Base-by-base conservation (phyloP, 2,113 vertebrate genomes). In the Nothoprocta pentlandii region DNA sequence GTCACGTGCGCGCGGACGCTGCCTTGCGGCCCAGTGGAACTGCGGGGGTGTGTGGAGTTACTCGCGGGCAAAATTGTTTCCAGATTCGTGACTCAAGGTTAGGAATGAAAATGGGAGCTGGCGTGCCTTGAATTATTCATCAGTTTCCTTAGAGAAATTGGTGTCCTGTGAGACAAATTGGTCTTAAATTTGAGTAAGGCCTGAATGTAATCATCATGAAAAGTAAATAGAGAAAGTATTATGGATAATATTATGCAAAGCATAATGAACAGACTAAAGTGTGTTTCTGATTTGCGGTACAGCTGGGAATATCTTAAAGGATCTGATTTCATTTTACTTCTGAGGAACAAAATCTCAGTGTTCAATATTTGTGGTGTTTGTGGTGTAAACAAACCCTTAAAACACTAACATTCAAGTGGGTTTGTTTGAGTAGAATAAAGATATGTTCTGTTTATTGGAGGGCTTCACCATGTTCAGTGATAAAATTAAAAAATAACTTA, bases 401-500 rank as follows among this genome's bases (percentile, higher is more conserved):
- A 96, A 96, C 67, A 83, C 92, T 89, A 85, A 85, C 82, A 83
- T 20, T 91, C 56, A 93, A 95, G 73, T 89, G 79, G 86, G 95
- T 67, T 96, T 95, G 77, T 95, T 90, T 96, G 92, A 97, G 83
- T 81, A 95, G 94, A 87, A 91, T 54, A 94, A 79, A 92, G 41
- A 73, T 89, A 85, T 11, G 21, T 95, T 95, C 85, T 70, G 34
- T 68, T 96, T 49, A 25, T 16, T 93, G 83, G 79, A 96, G 96
- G 54, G 64, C 59, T 94, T 97, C 66, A 83, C 41, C 64, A 94
- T 93, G 91, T 85, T 96, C 23, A 82, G 58, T 75, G 77, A 90
- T 77, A 95, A 93, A 95, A 81, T 83, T 91, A 89, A 94, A 95
- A 94, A 96, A 94, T 95, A 96, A 96, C 90, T 91, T 85, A 92